A percentile compares a stretch with the other conserved stretches of the same genome.
Conservation (phyloP, 64 coral and sea anemone species). For the Porites lutea region DNA sequence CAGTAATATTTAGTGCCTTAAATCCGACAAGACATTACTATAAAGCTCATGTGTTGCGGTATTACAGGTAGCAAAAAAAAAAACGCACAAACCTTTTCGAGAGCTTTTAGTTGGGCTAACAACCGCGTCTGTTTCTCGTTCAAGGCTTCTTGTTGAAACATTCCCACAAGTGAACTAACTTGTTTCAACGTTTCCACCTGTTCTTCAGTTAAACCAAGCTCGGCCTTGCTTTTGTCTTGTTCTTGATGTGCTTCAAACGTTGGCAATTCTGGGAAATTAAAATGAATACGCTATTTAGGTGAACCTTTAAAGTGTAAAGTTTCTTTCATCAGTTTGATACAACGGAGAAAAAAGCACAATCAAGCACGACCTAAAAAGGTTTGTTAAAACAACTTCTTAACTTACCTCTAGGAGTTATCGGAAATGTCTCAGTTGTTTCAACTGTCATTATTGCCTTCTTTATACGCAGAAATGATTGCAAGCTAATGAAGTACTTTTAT, state of each 20-base stretch:
- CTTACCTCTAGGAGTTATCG: conserved; percentile 9
- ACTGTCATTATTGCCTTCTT: background rate
- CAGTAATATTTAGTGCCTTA: background rate
- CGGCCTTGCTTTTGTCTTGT: background rate
- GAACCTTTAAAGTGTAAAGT: background rate
- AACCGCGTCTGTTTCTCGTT: conserved; percentile 84
- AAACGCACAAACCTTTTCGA: conserved; percentile 66
- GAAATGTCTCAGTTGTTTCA: conserved; percentile 3
- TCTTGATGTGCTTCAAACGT: background rate
- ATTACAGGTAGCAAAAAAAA: background rate
- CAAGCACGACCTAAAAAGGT: background rate
- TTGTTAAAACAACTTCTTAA: background rate
- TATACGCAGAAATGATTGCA: background rate
- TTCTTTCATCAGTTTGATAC: background rate
- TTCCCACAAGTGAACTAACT: conserved; percentile 83
- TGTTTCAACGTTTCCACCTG: conserved; percentile 51
- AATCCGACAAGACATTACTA: background rate
- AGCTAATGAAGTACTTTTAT: background rate
- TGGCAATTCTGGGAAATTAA: background rate
- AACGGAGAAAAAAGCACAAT: background rate
- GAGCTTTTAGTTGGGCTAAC: conserved; percentile 73
- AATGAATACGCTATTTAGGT: background rate
- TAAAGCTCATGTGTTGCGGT: background rate
- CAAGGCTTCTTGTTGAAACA: conserved; percentile 85
- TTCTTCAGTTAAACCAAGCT: conserved; percentile 25